phyloP scores from a whole-genome alignment of 2,797 vertebrate species.

The Selene dorsalis region DNA sequence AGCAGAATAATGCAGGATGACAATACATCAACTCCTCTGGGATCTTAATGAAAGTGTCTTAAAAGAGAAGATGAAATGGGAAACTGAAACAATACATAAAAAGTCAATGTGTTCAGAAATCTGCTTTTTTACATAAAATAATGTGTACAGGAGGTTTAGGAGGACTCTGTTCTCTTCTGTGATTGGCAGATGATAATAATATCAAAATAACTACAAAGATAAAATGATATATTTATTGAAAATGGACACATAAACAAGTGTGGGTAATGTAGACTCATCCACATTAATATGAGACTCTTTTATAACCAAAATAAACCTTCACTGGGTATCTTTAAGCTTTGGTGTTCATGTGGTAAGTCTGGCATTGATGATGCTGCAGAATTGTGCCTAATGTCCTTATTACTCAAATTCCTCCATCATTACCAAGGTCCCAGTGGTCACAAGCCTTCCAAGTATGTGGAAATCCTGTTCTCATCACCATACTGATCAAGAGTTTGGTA shows the following conservation, averaged over 20 bases:
- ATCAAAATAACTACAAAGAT: too few species aligned
- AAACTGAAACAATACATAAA: background rate
- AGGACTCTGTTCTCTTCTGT: background rate
- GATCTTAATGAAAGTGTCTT: background rate
- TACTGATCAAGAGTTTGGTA: background rate
- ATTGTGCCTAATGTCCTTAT: conserved; percentile 12
- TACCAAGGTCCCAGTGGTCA: conserved; percentile 26
- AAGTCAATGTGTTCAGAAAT: background rate
- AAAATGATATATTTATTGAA: too few species aligned
- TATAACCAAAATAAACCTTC: too few species aligned
- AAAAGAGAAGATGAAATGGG: background rate
- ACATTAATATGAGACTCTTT: too few species aligned
- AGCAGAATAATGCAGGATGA: conserved; percentile 14
- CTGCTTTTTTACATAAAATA: background rate
- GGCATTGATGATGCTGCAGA: conserved; percentile 20
- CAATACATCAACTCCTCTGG: background rate
- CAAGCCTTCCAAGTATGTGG: conserved; percentile 7
- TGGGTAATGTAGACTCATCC: too few species aligned
- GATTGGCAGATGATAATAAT: too few species aligned
- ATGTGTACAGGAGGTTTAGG: background rate
- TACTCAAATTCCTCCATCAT: conserved; percentile 28
- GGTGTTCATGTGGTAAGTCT: conserved; percentile 17
- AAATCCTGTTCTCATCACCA: conserved; percentile 30
- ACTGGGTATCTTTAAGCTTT: conserved; percentile 21
- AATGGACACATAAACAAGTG: too few species aligned